These are phyloP conservation scores for Meleagris gallopavo DNA, from an alignment of 2,113 vertebrate genomes.

Conservation along the genomic window DNA sequence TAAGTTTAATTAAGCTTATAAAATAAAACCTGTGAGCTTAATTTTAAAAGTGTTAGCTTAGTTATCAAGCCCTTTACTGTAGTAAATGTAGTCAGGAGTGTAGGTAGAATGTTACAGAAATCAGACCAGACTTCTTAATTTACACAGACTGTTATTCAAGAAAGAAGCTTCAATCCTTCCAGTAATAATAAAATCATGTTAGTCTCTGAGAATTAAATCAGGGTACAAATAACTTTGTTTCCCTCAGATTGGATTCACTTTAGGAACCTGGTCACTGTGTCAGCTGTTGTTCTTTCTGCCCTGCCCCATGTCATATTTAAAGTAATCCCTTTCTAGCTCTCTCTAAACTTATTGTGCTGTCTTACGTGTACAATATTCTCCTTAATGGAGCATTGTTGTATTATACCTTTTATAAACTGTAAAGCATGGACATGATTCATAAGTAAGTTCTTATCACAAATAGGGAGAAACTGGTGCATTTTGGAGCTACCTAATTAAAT, in stretches of 20 bases:
- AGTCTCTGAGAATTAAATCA: background rate
- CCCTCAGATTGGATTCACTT: background rate
- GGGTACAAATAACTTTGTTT: background rate
- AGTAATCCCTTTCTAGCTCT: background rate
- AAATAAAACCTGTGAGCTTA: background rate
- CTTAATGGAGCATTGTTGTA: background rate
- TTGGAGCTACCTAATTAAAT: background rate
- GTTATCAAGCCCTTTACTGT: background rate
- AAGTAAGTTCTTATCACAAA: background rate
- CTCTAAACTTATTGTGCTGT: background rate
- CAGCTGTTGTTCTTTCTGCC: background rate
- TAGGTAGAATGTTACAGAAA: background rate
- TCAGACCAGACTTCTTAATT: background rate
- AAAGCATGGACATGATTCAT: background rate
- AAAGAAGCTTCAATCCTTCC: background rate
- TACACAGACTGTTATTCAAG: background rate
- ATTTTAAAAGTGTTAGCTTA: background rate
- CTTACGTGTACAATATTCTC: background rate
- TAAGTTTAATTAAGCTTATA: background rate
- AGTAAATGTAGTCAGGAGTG: background rate
- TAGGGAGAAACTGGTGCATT: background rate
- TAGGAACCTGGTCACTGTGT: background rate
- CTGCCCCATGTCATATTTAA: rapidly evolving
- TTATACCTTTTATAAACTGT: background rate
- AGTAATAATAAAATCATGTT: background rate